Evolutionary conservation across 2,113 vertebrate genomes (phyloP).

Genomic region (Colossoma macropomum): DNA sequence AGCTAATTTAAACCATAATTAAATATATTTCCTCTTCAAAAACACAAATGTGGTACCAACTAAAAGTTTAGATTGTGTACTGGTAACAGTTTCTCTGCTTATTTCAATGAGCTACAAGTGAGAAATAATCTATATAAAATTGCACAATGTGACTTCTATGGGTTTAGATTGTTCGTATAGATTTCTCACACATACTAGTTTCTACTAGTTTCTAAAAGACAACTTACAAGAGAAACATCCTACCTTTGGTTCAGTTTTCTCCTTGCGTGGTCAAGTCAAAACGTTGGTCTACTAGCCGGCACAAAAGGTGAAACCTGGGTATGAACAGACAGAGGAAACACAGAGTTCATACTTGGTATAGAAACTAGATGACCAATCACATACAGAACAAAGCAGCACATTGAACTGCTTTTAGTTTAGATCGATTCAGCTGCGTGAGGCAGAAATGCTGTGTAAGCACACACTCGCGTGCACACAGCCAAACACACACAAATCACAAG

Average conservation of each 20-base stretch:
- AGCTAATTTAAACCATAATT: too few species aligned
- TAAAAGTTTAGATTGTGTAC: neutral
- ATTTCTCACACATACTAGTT: neutral
- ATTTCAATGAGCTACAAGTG: too few species aligned
- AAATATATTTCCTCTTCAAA: neutral
- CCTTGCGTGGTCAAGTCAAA: conserved; percentile 7
- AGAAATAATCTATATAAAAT: too few species aligned
- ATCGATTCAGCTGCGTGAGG: neutral
- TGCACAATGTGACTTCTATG: too few species aligned
- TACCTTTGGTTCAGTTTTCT: conserved; percentile 44
- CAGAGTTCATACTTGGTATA: neutral
- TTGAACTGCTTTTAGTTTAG: conserved; percentile 11
- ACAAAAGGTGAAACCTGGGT: conserved; percentile 11
- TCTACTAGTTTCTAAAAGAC: neutral
- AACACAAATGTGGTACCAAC: neutral
- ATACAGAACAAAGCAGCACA: neutral
- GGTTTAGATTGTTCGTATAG: too few species aligned
- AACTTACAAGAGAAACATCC: neutral
- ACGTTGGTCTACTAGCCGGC: neutral
- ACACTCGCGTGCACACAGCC: conserved; percentile 1
- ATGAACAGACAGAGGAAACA: conserved; percentile 19
- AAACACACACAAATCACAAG: neutral
- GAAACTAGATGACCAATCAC: conserved; percentile 15
- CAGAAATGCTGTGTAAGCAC: conserved; percentile 27
- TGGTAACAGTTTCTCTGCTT: too few species aligned